Conservation (phyloP, 2,888 invertebrate genomes). For the Agrotis segetum region DNA sequence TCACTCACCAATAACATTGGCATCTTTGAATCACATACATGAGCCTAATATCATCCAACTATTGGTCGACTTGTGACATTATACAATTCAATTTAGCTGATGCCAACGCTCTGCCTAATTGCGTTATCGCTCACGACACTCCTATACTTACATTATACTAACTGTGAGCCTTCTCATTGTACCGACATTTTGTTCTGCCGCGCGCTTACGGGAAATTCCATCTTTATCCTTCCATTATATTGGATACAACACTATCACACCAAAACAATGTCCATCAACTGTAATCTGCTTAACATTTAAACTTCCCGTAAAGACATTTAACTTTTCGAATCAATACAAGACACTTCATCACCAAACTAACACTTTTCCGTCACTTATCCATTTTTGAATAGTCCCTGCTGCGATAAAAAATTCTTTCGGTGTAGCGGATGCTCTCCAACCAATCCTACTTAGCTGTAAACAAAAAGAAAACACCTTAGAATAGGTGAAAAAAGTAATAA, state of each 20-base stretch:
- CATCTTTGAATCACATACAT: constrained; percentile 76
- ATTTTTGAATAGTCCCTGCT: constrained; percentile 87
- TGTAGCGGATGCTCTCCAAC: constrained; percentile 77
- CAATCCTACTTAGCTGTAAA: constrained; percentile 86
- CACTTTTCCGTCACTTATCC: constrained; percentile 88
- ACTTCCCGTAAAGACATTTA: constrained; percentile 81
- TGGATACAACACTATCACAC: constrained; percentile 91
- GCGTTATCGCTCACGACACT: constrained; percentile 74
- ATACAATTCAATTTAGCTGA: constrained; percentile 76
- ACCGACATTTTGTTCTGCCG: constrained; percentile 77
- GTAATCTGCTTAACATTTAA: constrained; percentile 76
- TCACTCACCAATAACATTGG: constrained; percentile 73
- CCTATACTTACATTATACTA: constrained; percentile 81
- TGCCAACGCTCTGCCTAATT: constrained; percentile 74
- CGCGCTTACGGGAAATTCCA: constrained; percentile 85
- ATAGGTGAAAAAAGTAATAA: not conserved
- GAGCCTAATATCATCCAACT: constrained; percentile 77
- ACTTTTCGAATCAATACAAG: constrained; percentile 77
- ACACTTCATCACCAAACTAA: constrained; percentile 85
- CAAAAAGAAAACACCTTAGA: constrained; percentile 63
- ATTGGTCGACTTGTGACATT: constrained; percentile 79
- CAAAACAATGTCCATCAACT: constrained; percentile 87
- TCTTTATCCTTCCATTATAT: constrained; percentile 87
- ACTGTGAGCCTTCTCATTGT: constrained; percentile 77
- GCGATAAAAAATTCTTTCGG: constrained; percentile 90